Conservation (phyloP, 1,140 invertebrate species). For the Subanguina moxae region DNA sequence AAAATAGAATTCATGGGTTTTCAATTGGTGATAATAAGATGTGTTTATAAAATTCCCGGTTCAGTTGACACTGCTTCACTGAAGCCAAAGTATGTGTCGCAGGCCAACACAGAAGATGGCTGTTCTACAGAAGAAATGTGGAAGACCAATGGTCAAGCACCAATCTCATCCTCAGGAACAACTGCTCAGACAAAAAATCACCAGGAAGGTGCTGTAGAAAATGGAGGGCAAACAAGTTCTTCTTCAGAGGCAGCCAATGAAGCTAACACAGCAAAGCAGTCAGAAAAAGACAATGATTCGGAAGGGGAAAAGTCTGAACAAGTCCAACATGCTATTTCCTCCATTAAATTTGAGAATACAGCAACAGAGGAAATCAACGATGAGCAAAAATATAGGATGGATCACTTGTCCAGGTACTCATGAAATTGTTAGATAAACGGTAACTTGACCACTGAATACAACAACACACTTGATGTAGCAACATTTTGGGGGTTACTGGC, state of each 20-base stretch:
- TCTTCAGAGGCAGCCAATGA: background rate
- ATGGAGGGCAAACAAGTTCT: too few species aligned
- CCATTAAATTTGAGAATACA: conserved; percentile 5
- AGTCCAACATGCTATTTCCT: conserved; percentile 8
- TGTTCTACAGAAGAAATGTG: background rate
- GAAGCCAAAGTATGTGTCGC: too few species aligned
- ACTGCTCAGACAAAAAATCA: background rate
- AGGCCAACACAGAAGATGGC: too few species aligned
- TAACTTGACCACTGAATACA: too few species aligned
- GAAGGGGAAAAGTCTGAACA: background rate
- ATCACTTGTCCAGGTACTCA: conserved; percentile 33
- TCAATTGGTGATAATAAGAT: too few species aligned
- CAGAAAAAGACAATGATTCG: background rate
- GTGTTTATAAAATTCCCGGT: too few species aligned
- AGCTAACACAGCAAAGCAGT: background rate
- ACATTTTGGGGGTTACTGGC: too few species aligned
- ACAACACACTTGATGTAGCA: too few species aligned
- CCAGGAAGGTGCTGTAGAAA: background rate
- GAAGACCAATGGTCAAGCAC: background rate
- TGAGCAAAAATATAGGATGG: conserved; percentile 35
- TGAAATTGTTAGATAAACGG: too few species aligned
- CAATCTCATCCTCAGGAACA: background rate
- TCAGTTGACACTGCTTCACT: too few species aligned
- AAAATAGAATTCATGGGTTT: too few species aligned
- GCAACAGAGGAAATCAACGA: background rate